Base-by-base conservation (phyloP, 1,140 invertebrate species). In the Drosophila prosaltans region DNA sequence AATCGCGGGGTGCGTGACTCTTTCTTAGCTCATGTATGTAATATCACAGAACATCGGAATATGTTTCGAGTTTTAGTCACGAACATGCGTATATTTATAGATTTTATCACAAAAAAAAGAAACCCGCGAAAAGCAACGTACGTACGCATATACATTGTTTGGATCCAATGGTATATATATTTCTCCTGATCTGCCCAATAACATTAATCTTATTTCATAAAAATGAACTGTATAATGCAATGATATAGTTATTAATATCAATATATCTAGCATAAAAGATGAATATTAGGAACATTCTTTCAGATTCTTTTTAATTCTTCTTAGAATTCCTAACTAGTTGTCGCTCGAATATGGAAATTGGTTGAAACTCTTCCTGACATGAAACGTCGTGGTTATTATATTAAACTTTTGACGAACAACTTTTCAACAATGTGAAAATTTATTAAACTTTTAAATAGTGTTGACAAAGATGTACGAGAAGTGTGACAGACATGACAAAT, bases 401-500 rank as follows among this genome's bases (percentile, higher is more conserved):
- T 78, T 69, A 82, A 82, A 69, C 57, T 54, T 72, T 78, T 81
- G 80, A 81, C 66, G 66, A 66, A 48, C 40, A 63, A 61, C 76
- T 55, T 80, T 77, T 80, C 70, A 64, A 72, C 78, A 81, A 66
- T 74, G 74, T 86, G 82, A 81, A 85, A 86, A 85, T 76, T 86
- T 81, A 88, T 86, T 88, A 77, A 86, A 77, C 76, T 88, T 82
- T 69, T 77, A 82, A 82, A 86, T 86, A 86, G 82, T 86, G 82
- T 86, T 86, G 82, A 86, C 82, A 85, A 86, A 85, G 82, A 85
- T 85, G 79, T 86, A 86, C 83, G 79, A 81, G 76, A 51, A 82
- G 72, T 86, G 80, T 88, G 82, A 88, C 79, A 86, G 83, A 81
- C 82, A 82, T 88, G 83, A 86, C 82, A 86, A 86, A 86, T 88